Base-by-base conservation (phyloP, 1,140 invertebrate species). In the Anastrepha ludens region DNA sequence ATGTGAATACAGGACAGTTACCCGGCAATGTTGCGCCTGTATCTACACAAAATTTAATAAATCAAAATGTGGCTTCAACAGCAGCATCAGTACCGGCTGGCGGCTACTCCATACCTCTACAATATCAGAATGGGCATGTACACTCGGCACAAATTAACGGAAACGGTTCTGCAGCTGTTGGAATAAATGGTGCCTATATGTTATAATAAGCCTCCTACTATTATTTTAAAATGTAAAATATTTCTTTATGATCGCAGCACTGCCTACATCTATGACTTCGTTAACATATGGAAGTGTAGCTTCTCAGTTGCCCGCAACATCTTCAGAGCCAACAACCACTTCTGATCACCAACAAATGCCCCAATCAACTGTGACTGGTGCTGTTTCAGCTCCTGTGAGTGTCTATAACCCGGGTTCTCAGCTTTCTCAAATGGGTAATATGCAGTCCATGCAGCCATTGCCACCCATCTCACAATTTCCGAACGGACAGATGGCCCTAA, bases 41-140 rank as follows among this genome's bases (percentile, higher is more conserved):
- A 5, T 20, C 58, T 17, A n/a, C 50, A 20, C 65, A 74, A 39
- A 78, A 81, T 78, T 20, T 65, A 44, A 17, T 60, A 86, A 62
- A 41, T 62, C 85, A 39, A 39, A 86, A 62, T 64, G 65, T 74
- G 44, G 44, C n/a, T 60, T 86, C 85, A 0, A 41, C 59, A 50
- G 39, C 55, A 15, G 55, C 55, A 85, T 55, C 87, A 13, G 13
- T 85, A 78, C 15, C 85, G 11, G 62, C 20, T 39, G 85, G 81
- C 15, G 59, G 44, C 78, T 88, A 59, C 39, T 39, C 47, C 11
- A 88, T 89, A 86, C 89, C 89, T 55, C 60, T 87, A 3, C 87
- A 88, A 47, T 87, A 60, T 64, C 89, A 89, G 86, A 89, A 89
- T 87, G 88, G 87, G 13, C 89, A 86, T 59, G 20, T 86, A 6